A percentile compares a stretch with the other conserved stretches of the same genome.
Conservation (phyloP, 2,888 invertebrate species). For the Aethes cnicana region DNA sequence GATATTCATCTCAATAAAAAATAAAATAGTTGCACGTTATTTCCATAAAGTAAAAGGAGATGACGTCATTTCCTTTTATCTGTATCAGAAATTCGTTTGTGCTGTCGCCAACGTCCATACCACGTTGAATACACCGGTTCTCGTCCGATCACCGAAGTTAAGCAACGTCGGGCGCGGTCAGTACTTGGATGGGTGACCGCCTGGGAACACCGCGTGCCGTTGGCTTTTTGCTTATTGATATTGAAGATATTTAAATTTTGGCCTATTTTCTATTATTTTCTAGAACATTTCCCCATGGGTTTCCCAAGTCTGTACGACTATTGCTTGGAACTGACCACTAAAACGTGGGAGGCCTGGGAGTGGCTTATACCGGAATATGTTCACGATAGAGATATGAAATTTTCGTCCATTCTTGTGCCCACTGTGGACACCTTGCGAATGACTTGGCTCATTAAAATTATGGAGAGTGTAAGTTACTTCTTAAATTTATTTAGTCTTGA, state of each 20-base stretch:
- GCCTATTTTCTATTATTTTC: constrained; percentile 15
- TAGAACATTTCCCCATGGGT: constrained; percentile 88
- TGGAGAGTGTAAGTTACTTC: constrained; percentile 85
- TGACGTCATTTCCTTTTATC: no score
- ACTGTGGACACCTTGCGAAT: constrained; percentile 93
- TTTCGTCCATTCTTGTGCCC: constrained; percentile 93
- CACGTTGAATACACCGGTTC: constrained; percentile 41
- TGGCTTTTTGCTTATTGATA: constrained; percentile 36
- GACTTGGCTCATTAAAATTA: constrained; percentile 89
- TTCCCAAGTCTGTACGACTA: constrained; percentile 91
- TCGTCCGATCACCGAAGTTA: constrained; percentile 44
- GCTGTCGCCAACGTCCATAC: no score
- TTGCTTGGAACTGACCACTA: constrained; percentile 85
- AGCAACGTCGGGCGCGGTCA: constrained; percentile 41
- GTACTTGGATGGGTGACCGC: constrained; percentile 43
- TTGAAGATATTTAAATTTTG: no score
- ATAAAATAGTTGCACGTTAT: no score
- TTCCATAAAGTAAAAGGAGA: no score
- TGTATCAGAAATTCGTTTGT: no score
- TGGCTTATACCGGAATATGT: constrained; percentile 89
- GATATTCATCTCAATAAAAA: no score
- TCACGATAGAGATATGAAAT: constrained; percentile 87
- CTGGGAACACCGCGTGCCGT: constrained; percentile 40
- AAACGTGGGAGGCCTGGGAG: constrained; percentile 93
- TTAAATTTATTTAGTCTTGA: no score